Evolutionary conservation across 2,888 invertebrate genomes (phyloP), one percentile per base, ranked within the genome.

Genomic region (Lamellibrachia columna): DNA sequence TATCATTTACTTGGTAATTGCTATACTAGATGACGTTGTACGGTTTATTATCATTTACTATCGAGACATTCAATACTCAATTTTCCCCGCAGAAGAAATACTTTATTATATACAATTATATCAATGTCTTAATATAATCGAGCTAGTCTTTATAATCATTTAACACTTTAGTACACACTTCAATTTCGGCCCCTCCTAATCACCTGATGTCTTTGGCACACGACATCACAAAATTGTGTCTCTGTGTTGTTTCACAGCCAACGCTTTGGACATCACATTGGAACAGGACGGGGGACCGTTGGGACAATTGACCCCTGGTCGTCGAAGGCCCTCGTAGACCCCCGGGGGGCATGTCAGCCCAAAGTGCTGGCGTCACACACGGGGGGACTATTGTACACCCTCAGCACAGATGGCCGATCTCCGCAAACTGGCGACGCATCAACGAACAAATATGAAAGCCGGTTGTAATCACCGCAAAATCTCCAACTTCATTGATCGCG

Each of bases 361-460:
- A 75, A 75, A 2, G 75, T 22, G 75, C 75, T 22, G 22, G 75
- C 22, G 75, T 6, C 75, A 15, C 6, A 1, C 75, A 75, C 75
- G 75, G 15, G 22, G 75, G 22, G 22, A 15, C 75, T 6, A 75
- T 75, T 75, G 75, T 75, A 22, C 75, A 2, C 15, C 22, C 75
- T 75, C 75, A 22, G 75, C 75, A 75, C 75, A 75, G 75, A 75
- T 75, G 75, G 75, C 22, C 22, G 75, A 15, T 75, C 22, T 15
- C 15, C 15, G 75, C 75, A 75, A 75, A 75, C 75, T 15, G 75
- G 75, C 75, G 75, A 75, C 75, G 75, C 75, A 11, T 75, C 75
- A 75, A 75, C 75, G 75, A 75, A 75, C 75, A 75, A 75, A 75
- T 75, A 75, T 75, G 75, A 75, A 75, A 22, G 75, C 75, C 75